Evolutionary conservation across 2,797 vertebrate species (phyloP), one percentile per base, ranked within the genome.

Genomic region (Silurus lanzhouensis): DNA sequence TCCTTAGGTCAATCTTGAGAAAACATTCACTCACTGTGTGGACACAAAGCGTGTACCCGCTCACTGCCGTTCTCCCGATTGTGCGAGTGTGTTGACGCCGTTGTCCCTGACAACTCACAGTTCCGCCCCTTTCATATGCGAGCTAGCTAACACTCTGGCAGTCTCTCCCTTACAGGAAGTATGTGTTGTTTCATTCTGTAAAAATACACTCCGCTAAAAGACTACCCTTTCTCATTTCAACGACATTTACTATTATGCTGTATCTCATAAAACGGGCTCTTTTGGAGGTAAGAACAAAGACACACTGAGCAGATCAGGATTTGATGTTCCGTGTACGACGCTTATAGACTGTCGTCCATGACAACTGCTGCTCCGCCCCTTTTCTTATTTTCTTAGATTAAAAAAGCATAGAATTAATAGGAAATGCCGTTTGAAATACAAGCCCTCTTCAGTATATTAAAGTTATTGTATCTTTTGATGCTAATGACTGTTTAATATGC

Each of bases 301-400:
- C n/a, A 8, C 46, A 25, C 8, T 2, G 1, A n/a, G 22, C 48
- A 38, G 38, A 38, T 13, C 48, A 72, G 20, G n/a, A 55, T 25
- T 7, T 58, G 52, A 55, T 55, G 57, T 61, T 6, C 27, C n/a
- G 77, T 22, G 20, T 72, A 19, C 46, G 83, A 5, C 67, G 78
- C 84, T 84, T 87, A 88, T 38, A 75, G 86, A 64, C 55, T 80
- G 89, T 88, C 48, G 86, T 67, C 86, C 88, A 5, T 88, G 85
- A 82, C 89, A 90, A 90, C 88, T 46, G 31, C 74, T 57, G 61
- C 84, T 76, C 85, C 84, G 75, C 86, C 89, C 77, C n/a, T 38
- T 76, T 71, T 4, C 2, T 68, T 46, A 66, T 20, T 38, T 76
- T 10, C 55, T 76, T 58, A 58, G 15, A 31, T 58, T 77, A 52